These are phyloP conservation scores for Caloenas nicobarica DNA, from an alignment of 2,113 vertebrate genomes.

Conservation along the genomic window DNA sequence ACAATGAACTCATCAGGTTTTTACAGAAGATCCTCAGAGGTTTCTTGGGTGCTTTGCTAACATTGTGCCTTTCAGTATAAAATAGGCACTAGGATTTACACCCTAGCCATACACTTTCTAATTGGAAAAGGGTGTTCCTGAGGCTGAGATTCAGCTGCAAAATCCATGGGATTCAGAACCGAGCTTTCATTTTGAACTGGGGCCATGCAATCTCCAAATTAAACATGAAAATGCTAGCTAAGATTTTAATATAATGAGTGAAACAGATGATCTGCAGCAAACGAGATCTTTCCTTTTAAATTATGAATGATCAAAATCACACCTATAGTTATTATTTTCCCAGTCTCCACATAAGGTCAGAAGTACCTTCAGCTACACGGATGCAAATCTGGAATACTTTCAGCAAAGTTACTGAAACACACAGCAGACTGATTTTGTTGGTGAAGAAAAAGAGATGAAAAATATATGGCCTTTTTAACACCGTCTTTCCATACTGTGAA, in stretches of 20 bases:
- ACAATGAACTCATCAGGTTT: background rate
- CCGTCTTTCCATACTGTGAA: slow-evolving; percentile 2
- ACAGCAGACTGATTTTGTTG: slow-evolving; percentile 8
- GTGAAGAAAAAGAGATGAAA: slow-evolving; percentile 36
- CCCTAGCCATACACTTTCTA: slow-evolving; percentile 13
- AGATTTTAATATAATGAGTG: slow-evolving; percentile 68
- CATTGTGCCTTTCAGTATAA: slow-evolving; percentile 39
- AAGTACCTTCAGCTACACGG: background rate
- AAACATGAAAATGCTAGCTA: slow-evolving; percentile 65
- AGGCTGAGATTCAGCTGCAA: slow-evolving; percentile 66
- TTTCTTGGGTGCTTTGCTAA: slow-evolving; percentile 38
- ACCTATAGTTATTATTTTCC: slow-evolving; percentile 68
- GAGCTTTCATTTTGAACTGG: slow-evolving; percentile 59
- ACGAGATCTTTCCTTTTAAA: slow-evolving; percentile 71
- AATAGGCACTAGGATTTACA: slow-evolving; percentile 59
- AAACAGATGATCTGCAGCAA: slow-evolving; percentile 74
- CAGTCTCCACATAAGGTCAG: slow-evolving; percentile 42
- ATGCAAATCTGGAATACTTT: slow-evolving; percentile 32
- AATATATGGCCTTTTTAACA: slow-evolving; percentile 13
- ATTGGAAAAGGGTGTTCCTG: slow-evolving; percentile 68
- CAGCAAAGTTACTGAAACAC: background rate
- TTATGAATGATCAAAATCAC: slow-evolving; percentile 70
- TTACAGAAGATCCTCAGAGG: slow-evolving; percentile 6
- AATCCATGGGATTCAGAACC: slow-evolving; percentile 65
- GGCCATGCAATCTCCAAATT: slow-evolving; percentile 70